phyloP scores from a whole-genome alignment of 2,888 invertebrate genomes.

The Apodemia mormo region DNA sequence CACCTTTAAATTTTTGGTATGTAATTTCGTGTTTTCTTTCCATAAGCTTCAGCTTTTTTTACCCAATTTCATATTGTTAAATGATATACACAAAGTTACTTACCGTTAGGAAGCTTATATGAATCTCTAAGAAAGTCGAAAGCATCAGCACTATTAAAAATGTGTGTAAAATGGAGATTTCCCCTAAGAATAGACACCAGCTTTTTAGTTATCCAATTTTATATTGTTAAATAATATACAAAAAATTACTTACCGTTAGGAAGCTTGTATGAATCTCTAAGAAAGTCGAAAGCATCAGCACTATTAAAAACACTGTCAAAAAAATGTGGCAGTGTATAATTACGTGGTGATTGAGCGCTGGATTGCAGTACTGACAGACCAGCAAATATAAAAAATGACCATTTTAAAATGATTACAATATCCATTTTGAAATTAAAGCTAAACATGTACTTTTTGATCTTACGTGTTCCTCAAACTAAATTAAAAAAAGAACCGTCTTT shows the following conservation, averaged over 20 bases:
- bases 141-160: neutral
- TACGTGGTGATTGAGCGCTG: neutral
- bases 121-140: conserved; percentile 5
- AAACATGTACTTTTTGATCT: too few relatives aligned
- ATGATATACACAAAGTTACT: conserved; percentile 38
- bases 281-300: neutral
- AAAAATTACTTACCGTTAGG: conserved; percentile 2
- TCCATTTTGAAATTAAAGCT: neutral
- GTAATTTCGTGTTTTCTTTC: too few relatives aligned
- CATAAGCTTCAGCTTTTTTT: too few relatives aligned
- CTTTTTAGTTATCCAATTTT: too few relatives aligned
- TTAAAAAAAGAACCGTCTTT: neutral
- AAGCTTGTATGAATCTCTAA: neutral
- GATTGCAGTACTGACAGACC: neutral
- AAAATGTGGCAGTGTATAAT: neutral
- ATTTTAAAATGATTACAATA: neutral
- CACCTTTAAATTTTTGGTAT: too few relatives aligned
- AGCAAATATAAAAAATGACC: neutral
- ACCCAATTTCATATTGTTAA: conserved; percentile 34
- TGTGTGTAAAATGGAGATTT: too few relatives aligned
- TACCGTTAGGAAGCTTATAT: neutral
- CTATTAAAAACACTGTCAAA: neutral
- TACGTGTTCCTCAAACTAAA: too few relatives aligned
- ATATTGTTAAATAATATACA: conserved; percentile 44
- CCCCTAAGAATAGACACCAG: too few relatives aligned